phyloP scores from a whole-genome alignment of 2,113 vertebrate species.

The Ahaetulla prasina region DNA sequence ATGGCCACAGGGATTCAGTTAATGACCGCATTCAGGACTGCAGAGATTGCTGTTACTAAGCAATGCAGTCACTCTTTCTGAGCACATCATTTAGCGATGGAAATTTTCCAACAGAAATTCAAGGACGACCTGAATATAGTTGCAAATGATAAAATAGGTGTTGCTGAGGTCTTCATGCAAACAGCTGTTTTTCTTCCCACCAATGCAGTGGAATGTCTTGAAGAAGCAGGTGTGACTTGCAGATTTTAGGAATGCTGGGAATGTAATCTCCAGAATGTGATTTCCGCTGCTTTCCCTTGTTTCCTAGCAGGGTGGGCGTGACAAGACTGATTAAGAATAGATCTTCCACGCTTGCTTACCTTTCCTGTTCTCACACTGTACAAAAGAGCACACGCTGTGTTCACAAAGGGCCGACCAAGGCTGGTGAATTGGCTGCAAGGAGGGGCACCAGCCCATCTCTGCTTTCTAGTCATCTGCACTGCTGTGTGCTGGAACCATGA shows the following conservation, averaged over 20 bases:
- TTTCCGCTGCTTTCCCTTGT: background rate
- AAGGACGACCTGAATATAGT: background rate
- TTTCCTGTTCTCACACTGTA: rapidly evolving
- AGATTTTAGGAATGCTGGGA: slow-evolving; percentile 1
- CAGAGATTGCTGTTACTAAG: background rate
- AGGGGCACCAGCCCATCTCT: rapidly evolving
- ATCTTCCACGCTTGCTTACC: background rate
- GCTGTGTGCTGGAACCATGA: slow-evolving; percentile 31
- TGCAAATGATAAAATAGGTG: background rate
- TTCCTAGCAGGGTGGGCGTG: background rate
- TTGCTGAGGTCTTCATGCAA: background rate
- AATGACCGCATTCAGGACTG: background rate
- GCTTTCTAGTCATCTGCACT: background rate
- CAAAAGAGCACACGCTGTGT: background rate
- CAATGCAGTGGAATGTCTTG: background rate
- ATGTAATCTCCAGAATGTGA: background rate
- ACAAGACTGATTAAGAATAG: rapidly evolving
- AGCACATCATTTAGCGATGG: background rate
- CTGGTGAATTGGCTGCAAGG: background rate
- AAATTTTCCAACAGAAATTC: background rate
- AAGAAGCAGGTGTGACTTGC: background rate
- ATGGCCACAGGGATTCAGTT: background rate
- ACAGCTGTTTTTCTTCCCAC: too few species aligned
- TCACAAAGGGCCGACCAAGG: background rate
- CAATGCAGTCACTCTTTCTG: background rate